These are phyloP conservation scores for Toxostoma redivivum DNA, from an alignment of 2,113 vertebrate species.

Conservation along the genomic window DNA sequence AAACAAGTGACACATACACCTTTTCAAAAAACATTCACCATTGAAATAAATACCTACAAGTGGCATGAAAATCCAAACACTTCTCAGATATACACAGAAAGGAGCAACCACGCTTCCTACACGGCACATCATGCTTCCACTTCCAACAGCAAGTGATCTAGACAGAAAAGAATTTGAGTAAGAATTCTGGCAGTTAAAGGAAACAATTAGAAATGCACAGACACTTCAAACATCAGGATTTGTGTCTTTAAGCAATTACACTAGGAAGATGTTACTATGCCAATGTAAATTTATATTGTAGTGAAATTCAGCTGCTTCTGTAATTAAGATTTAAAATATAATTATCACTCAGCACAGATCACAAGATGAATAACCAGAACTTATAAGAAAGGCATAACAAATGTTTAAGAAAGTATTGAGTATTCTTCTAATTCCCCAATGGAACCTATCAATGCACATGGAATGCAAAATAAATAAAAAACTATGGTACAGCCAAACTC, in stretches of 20 bases:
- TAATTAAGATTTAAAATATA: neutral
- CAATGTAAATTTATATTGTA: neutral
- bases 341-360: neutral
- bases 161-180: neutral
- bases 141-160: constrained; percentile 89
- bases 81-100: constrained; percentile 82
- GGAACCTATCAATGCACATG: neutral
- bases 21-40: neutral
- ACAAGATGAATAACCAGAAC: neutral
- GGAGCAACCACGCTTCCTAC: constrained; percentile 86
- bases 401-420: neutral
- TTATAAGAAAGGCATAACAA: neutral
- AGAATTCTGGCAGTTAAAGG: neutral
- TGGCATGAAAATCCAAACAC: constrained; percentile 85
- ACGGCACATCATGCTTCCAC: constrained; percentile 89
- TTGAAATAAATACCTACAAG: constrained; percentile 73
- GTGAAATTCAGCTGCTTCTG: neutral
- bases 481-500: neutral
- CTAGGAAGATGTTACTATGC: neutral
- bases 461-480: neutral
- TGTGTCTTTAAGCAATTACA: neutral
- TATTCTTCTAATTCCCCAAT: neutral
- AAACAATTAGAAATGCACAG: neutral
- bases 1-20: neutral
- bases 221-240: neutral